Conservation (phyloP, 2,888 invertebrate genomes). For the Phortica okadai region DNA sequence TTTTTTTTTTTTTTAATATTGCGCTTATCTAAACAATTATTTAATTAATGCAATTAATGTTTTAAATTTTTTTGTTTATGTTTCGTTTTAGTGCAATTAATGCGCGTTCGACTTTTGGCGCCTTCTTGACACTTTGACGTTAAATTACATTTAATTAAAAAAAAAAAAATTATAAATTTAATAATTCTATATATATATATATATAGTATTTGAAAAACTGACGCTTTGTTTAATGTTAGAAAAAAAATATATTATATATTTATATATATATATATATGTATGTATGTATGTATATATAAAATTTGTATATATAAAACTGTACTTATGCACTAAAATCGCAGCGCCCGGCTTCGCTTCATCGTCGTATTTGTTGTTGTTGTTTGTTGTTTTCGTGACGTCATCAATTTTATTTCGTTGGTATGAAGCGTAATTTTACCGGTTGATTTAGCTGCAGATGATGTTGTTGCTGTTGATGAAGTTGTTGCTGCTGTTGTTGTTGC, state of each 20-base stretch:
- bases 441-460: constrained; percentile 66
- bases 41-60: background rate
- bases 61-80: constrained; percentile 20
- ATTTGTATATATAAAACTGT: constrained; percentile 25
- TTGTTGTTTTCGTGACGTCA: constrained; percentile 35
- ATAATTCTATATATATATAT: constrained; percentile 32
- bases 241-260: background rate
- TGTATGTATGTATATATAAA: constrained; percentile 2
- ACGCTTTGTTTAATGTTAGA: background rate
- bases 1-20: constrained; percentile 27
- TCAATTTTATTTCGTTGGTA: constrained; percentile 70
- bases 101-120: background rate
- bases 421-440: constrained; percentile 74
- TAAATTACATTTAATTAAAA: background rate
- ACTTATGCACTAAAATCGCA: constrained; percentile 26
- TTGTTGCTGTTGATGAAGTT: constrained; percentile 61
- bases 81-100: background rate
- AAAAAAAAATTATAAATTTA: background rate
- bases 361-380: constrained; percentile 38
- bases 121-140: background rate
- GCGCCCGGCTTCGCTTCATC: background rate
- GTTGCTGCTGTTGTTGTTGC: constrained; percentile 64
- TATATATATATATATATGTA: background rate
- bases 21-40: constrained; percentile 17
- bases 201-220: constrained; percentile 40